Percentiles rank a stretch among this genome's conserved stretches.
Conservation (phyloP, 2,113 vertebrate species). For the Eubucco bourcierii region DNA sequence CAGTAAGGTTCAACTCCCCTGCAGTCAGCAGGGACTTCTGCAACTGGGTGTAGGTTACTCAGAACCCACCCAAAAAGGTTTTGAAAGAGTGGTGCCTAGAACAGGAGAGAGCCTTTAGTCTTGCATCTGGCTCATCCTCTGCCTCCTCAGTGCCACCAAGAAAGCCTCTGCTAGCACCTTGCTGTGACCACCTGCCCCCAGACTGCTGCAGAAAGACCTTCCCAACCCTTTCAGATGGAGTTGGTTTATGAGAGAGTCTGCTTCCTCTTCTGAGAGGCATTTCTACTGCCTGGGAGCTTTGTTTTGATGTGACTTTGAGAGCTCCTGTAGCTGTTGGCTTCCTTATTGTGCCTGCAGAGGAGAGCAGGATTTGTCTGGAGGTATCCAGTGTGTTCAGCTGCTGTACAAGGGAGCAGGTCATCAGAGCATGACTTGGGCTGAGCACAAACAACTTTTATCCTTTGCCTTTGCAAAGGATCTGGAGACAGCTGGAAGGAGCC, state of each 20-base stretch:
- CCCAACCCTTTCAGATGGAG: background rate
- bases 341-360: background rate
- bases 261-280: background rate
- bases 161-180: background rate
- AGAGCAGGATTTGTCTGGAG: background rate
- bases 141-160: background rate
- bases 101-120: background rate
- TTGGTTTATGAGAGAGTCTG: background rate
- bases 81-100: background rate
- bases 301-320: background rate
- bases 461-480: background rate
- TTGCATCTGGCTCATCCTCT: background rate
- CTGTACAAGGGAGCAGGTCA: background rate
- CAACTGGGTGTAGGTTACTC: too few species aligned
- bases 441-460: background rate
- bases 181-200: background rate
- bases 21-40: too few species aligned
- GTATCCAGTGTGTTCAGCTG: background rate
- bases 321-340: background rate
- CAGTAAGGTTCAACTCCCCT: too few species aligned
- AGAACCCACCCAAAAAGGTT: too few species aligned
- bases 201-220: background rate
- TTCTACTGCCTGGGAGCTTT: background rate
- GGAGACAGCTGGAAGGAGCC: background rate
- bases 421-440: slow-evolving; percentile 6